Evolutionary conservation across 2,888 invertebrate species (phyloP), one percentile per base, ranked within the genome.

Genomic region (Lepetodrilus schrolli): DNA sequence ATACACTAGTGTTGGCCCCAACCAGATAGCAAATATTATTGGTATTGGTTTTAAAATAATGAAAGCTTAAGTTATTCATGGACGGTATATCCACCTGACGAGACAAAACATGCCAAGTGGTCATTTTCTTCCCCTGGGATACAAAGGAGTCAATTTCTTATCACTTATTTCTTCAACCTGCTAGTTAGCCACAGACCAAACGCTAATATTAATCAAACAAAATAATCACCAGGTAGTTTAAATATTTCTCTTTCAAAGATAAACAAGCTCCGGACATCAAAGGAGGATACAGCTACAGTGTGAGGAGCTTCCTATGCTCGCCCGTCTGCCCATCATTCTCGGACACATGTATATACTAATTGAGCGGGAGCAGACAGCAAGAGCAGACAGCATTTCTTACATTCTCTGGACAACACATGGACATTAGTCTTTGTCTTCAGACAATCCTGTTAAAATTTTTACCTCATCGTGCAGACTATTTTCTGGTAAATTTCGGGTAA

Each of bases 241-340:
- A 58, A 58, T 58, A 58, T 58, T 58, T 58, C 58, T 30, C 26
- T 58, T 58, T 58, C 30, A 17, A 58, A 58, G 58, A 58, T 58
- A 58, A 58, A 58, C 58, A 58, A 58, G 30, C 58, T 30, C 17
- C 34, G 58, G 30, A 58, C 58, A 58, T 58, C 58, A 58, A 58
- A 58, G 51, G n/a, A 7, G 26, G 51, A 51, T 30, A 51, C 30
- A 7, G 1, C 26, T 21, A 30, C 30, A 26, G 30, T 51, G 51
- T 51, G 26, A 51, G 58, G 26, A 58, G 17, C 30, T 58, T 34
- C 58, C n/a, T 30, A 58, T 23, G 58, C 34, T 43, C n/a, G 58
- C 17, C 58, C 51, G n/a, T n/a, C n/a, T n/a, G n/a, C n/a, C n/a
- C n/a, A n/a, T n/a, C 58, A 58, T 34, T 34, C 34, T 7, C 17